Evolutionary conservation across 2,888 invertebrate species (phyloP), one percentile per base, ranked within the genome.

Genomic region (Tenthredo amoena): DNA sequence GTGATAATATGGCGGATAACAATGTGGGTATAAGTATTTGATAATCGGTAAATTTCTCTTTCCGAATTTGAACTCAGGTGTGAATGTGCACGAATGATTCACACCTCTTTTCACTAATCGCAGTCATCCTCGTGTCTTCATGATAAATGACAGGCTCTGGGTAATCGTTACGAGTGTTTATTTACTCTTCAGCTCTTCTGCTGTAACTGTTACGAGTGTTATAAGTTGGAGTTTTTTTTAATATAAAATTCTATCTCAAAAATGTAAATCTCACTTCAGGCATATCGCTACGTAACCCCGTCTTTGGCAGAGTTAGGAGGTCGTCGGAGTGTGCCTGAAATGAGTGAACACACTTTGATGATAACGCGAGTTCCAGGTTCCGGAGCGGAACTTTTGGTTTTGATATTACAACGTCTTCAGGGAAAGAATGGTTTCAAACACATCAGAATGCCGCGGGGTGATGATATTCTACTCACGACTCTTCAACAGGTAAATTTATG

Each of bases 291-390:
- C 87, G 94, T 95, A 31, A 95, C 95, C 5, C 95, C 95, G 86
- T 95, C 95, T 2, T 91, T 95, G 50, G 92, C 94, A 2, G 94
- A 95, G 89, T 88, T 95, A 72, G 94, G 94, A 50, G 91, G 92
- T 85, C 91, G 90, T 26, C 91, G 91, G 68, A 88, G 87, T 82
- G 93, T 94, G 90, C 94, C 94, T 43, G 94, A 94, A 87, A 92
- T 94, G 76, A 95, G 94, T 90, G 93, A 93, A 82, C 94, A 95
- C 89, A 93, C 95, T 85, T 89, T 96, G 83, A 95, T 96, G 93
- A 94, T 96, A 89, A 96, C 96, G 88, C 93, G 95, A 68, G 94
- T 96, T 18, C 96, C 96, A 0, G 95, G 95, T 88, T 94, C 95
- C 71, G 96, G 96, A 18, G 94, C 95, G 5, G 96, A 96, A 90